A percentile compares a stretch with the other conserved stretches of the same genome.
phyloP scores from a whole-genome alignment of 2,113 vertebrate species.

The Vulpes ferrilata region DNA sequence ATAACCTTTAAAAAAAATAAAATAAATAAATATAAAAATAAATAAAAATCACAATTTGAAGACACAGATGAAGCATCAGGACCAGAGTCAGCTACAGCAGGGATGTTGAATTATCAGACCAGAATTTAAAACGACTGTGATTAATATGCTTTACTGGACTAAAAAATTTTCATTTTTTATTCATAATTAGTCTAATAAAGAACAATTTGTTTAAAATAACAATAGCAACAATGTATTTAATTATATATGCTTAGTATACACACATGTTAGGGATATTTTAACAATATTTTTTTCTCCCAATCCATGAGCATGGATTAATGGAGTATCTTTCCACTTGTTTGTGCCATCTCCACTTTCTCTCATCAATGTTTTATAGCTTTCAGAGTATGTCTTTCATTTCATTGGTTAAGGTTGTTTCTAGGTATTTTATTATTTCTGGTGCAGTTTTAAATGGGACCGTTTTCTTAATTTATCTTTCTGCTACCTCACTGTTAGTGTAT shows the following conservation, averaged over 20 bases:
- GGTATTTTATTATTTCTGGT: neutral
- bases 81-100: neutral
- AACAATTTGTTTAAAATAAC: neutral
- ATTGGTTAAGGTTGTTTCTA: neutral
- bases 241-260: neutral
- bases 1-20: too few species aligned
- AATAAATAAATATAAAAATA: neutral
- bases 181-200: neutral
- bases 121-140: neutral
- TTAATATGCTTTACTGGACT: neutral
- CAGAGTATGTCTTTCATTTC: neutral
- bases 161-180: neutral
- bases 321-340: neutral
- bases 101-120: neutral
- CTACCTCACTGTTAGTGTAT: too few species aligned
- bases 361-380: neutral
- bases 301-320: neutral
- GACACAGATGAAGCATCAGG: neutral
- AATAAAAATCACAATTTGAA: neutral
- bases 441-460: neutral
- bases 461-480: neutral
- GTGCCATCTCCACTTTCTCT: neutral
- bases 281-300: neutral
- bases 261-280: neutral
- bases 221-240: neutral